These are phyloP conservation scores for Euura lappo DNA, from an alignment of 1,140 invertebrate genomes.

Conservation along the genomic window DNA sequence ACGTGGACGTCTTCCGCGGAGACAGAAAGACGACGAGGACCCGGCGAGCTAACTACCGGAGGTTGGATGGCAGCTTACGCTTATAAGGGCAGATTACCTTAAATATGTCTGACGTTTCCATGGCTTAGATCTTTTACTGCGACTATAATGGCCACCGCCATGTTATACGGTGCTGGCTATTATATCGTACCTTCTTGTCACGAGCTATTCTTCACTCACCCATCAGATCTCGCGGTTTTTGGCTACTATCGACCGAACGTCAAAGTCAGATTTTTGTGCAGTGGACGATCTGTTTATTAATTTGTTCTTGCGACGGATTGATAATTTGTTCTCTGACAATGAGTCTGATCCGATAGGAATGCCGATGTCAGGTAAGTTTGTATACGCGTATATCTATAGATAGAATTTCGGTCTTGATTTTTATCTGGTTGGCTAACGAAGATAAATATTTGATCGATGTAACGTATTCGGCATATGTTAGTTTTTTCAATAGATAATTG, in stretches of 20 bases:
- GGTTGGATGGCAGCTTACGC: constrained; percentile 23
- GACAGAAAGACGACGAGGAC: constrained; percentile 12
- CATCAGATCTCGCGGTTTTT: background rate
- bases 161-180: constrained; percentile 1
- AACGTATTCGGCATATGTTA: constrained; percentile 34
- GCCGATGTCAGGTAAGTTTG: too few relatives aligned
- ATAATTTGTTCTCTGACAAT: too few relatives aligned
- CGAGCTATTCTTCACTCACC: background rate
- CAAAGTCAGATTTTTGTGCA: too few relatives aligned
- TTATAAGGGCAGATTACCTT: constrained; percentile 28
- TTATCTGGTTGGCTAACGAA: background rate
- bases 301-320: too few relatives aligned
- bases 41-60: constrained; percentile 16
- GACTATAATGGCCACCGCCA: background rate
- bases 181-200: background rate
- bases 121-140: constrained; percentile 5
- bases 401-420: background rate
- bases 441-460: background rate
- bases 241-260: too few relatives aligned
- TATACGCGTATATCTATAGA: background rate
- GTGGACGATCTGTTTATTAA: too few relatives aligned
- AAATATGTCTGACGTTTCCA: constrained; percentile 20
- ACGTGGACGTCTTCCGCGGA: constrained; percentile 1
- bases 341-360: too few relatives aligned
- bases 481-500: constrained; percentile 44